phyloP scores from a whole-genome alignment of 2,888 invertebrate genomes.

The Torymus tubicola region DNA sequence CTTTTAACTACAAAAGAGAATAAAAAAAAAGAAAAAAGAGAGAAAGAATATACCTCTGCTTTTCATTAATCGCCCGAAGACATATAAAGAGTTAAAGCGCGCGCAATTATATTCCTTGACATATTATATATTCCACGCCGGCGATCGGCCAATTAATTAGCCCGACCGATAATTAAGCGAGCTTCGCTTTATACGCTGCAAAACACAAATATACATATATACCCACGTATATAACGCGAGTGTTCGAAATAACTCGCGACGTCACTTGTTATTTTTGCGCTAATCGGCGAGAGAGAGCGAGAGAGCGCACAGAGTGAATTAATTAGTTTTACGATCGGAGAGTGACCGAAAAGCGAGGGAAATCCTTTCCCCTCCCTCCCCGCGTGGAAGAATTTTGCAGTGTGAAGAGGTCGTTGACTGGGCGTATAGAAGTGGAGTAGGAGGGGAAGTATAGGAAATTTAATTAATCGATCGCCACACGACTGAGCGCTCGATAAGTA shows the following conservation, averaged over 20 bases:
- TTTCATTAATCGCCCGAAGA: too few species aligned
- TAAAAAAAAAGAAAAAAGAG: too few species aligned
- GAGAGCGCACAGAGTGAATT: constrained; percentile 24
- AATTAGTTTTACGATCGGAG: constrained; percentile 26
- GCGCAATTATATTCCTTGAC: too few species aligned
- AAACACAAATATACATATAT: too few species aligned
- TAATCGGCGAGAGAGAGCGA: background rate
- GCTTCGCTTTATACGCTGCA: too few species aligned
- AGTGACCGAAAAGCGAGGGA: background rate
- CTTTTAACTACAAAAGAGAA: too few species aligned
- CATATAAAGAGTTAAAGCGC: too few species aligned
- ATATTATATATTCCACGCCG: too few species aligned
- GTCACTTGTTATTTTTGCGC: background rate
- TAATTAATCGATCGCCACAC: constrained; percentile 32
- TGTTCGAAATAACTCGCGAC: background rate
- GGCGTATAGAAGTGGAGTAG: background rate
- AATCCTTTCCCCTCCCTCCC: background rate
- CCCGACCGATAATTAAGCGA: too few species aligned
- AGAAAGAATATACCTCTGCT: too few species aligned
- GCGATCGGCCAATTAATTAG: too few species aligned
- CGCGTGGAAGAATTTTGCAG: background rate
- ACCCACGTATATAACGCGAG: background rate
- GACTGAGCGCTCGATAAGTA: background rate
- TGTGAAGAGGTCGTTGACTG: constrained; percentile 6
- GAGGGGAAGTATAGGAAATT: constrained; percentile 14